A percentile compares a stretch with the other conserved stretches of the same genome.
Conservation (phyloP, 2,113 vertebrate species). For the Speoplatyrhinus poulsoni region DNA sequence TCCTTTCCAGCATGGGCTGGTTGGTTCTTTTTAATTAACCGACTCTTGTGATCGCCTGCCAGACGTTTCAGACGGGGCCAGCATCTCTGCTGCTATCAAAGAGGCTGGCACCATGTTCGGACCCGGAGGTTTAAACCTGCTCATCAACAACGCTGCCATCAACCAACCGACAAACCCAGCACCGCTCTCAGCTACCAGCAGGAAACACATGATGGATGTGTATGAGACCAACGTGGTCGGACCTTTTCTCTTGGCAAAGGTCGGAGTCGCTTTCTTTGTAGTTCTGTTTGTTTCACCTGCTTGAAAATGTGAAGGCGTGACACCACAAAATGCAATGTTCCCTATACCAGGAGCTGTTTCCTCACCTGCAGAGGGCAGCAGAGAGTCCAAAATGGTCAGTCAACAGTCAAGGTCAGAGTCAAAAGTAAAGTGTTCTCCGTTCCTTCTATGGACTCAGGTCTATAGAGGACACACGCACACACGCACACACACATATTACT, state of each 20-base stretch:
- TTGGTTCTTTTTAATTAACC: background rate
- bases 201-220: slow-evolving; percentile 32
- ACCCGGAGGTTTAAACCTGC: slow-evolving; percentile 27
- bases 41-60: background rate
- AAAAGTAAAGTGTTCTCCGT: no score
- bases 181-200: background rate
- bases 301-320: background rate
- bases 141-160: slow-evolving; percentile 43
- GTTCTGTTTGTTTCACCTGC: background rate
- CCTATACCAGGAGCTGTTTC: slow-evolving; percentile 31
- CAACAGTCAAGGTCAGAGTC: slow-evolving; percentile 4
- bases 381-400: background rate
- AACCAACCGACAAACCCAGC: background rate
- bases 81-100: slow-evolving; percentile 15
- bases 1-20: no score
- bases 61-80: slow-evolving; percentile 28
- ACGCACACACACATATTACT: no score
- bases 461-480: no score
- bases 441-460: no score
- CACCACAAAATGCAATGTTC: background rate
- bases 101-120: background rate
- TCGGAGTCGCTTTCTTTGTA: background rate
- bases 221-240: slow-evolving; percentile 40
- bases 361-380: slow-evolving; percentile 47
- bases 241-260: slow-evolving; percentile 38